Base-by-base conservation (phyloP, 1,140 invertebrate species). In the Brachionus sp. region DNA sequence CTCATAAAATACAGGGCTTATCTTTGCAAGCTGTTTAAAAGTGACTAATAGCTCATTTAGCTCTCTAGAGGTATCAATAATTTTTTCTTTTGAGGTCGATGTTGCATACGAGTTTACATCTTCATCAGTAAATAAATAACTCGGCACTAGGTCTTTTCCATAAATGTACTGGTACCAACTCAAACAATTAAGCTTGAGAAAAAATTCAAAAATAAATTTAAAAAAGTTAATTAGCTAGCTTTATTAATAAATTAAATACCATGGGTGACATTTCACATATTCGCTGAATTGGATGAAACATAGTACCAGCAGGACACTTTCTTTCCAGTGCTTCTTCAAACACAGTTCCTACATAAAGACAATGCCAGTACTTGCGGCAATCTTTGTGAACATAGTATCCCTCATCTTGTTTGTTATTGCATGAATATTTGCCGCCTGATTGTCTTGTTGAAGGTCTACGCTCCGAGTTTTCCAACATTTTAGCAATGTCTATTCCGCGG, bases 351-450 rank as follows among this genome's bases (percentile, higher is more conserved):
- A 82, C 80, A 53, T 82, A 82, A 35, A 82, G 16, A 53, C 80
- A 82, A 62, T 82, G 80, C 80, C 80, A 82, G 13, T 82, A 82
- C n/a, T 82, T 66, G 6, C 33, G 80, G 50, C 80, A 82, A 70
- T 82, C 66, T 19, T 33, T 33, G 39, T 80, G 77, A 5, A 13
- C 77, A 29, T 62, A 80, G 25, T 80, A 25, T 23, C 77, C 50
- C 37, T 80, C 77, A 25, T 80, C 77, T 29, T 39, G n/a, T 62
- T 42, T 57, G 57, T 66, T 53, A 37, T 13, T 39, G 33, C 77
- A 80, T 16, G 77, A 80, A 66, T n/a, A 80, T 66, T 46, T 44
- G 5, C 9, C 13, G 2, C 33, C 62, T n/a, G 16, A 19, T 1
- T 9, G 7, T 29, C 44, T 75, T 25, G 37, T 39, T 44, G 70